Evolutionary conservation across 2,113 vertebrate genomes (phyloP).

Genomic region (Redunca redunca): DNA sequence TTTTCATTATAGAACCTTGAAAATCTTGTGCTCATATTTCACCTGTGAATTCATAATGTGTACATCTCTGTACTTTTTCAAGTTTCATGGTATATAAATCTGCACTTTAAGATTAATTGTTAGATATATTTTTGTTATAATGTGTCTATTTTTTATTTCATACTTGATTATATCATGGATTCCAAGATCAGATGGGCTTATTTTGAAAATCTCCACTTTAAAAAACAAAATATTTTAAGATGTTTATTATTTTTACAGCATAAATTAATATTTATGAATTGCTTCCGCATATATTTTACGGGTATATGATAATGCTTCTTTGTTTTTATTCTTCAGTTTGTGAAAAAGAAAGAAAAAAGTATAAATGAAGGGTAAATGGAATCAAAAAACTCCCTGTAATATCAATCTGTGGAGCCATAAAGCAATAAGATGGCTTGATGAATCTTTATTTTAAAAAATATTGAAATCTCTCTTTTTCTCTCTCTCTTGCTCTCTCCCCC

Average conservation of each 20-base stretch:
- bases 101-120: not conserved
- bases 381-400: not conserved
- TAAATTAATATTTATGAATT: not conserved
- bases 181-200: not conserved
- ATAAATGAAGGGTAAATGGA: not conserved
- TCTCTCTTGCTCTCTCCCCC: too few species aligned
- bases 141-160: not conserved
- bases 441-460: not conserved
- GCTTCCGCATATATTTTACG: not conserved
- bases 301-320: not conserved
- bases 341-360: not conserved
- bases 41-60: not conserved
- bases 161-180: not conserved
- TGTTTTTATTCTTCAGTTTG: not conserved
- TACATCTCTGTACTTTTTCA: not conserved
- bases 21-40: not conserved
- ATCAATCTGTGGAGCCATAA: not conserved
- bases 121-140: not conserved
- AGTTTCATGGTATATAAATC: not conserved
- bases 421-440: not conserved
- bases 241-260: not conserved
- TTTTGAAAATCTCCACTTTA: not conserved
- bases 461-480: not conserved
- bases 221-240: not conserved
- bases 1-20: not conserved